Evolutionary conservation across 92 coral and sea anemone genomes (phyloP).

Genomic region (Actinernus sp.): DNA sequence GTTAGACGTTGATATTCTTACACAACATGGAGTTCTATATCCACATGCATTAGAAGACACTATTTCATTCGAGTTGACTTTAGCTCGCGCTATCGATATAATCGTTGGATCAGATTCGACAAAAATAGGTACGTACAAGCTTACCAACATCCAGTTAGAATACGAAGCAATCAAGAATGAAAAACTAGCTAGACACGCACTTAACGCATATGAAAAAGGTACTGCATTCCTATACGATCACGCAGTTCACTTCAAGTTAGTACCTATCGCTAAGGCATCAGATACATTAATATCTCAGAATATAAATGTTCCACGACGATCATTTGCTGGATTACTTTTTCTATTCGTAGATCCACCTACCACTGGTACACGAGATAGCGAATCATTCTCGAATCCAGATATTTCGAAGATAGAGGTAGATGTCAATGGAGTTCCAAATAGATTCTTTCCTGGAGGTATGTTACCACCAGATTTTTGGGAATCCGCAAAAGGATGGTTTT

Average conservation of each 20-base stretch:
- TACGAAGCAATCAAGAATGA: no score
- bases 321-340: neutral
- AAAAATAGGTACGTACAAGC: no score
- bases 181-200: no score
- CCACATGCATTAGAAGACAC: no score
- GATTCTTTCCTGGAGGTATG: no score
- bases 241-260: neutral
- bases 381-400: neutral
- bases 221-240: constrained; percentile 1
- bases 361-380: neutral
- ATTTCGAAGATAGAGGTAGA: neutral
- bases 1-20: neutral
- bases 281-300: neutral
- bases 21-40: neutral
- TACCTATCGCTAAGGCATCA: neutral
- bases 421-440: no score
- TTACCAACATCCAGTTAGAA: no score
- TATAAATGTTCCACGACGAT: neutral
- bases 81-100: no score
- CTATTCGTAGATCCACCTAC: neutral
- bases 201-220: no score
- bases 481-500: no score
- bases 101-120: neutral
- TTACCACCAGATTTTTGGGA: no score
- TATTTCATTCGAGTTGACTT: no score